Evolutionary conservation across 2,888 invertebrate species (phyloP).

Genomic region (Bombylius discolor): DNA sequence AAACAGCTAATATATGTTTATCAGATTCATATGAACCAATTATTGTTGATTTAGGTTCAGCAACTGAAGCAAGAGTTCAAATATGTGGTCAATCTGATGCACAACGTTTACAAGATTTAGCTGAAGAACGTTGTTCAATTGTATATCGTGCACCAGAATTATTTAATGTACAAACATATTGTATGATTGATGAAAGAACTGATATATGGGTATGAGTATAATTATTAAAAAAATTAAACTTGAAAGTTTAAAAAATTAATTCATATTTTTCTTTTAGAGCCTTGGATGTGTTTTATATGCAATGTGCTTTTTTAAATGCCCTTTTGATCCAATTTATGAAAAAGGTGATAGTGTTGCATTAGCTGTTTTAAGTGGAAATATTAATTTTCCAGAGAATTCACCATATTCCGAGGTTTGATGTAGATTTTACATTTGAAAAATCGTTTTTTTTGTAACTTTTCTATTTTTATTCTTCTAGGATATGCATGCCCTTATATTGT

Average conservation of each 20-base stretch:
- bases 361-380: constrained; percentile 64
- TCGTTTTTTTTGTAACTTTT: neutral
- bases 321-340: constrained; percentile 72
- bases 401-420: constrained; percentile 43
- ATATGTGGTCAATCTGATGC: constrained; percentile 53
- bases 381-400: constrained; percentile 55
- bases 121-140: constrained; percentile 77
- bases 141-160: constrained; percentile 79
- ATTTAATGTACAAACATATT: constrained; percentile 70
- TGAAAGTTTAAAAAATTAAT: neutral
- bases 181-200: constrained; percentile 67
- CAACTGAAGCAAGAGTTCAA: constrained; percentile 50
- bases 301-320: constrained; percentile 71
- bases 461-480: constrained; percentile 39
- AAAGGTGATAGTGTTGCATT: constrained; percentile 77
- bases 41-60: constrained; percentile 72
- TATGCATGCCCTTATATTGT: constrained; percentile 53
- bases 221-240: neutral
- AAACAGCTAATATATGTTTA: constrained; percentile 72
- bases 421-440: constrained; percentile 16
- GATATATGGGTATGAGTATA: constrained; percentile 56
- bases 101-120: constrained; percentile 59
- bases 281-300: constrained; percentile 77
- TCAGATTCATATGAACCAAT: constrained; percentile 56
- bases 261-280: constrained; percentile 43